These are phyloP conservation scores for Tauraco erythrolophus DNA, from an alignment of 2,113 vertebrate species.

Conservation along the genomic window DNA sequence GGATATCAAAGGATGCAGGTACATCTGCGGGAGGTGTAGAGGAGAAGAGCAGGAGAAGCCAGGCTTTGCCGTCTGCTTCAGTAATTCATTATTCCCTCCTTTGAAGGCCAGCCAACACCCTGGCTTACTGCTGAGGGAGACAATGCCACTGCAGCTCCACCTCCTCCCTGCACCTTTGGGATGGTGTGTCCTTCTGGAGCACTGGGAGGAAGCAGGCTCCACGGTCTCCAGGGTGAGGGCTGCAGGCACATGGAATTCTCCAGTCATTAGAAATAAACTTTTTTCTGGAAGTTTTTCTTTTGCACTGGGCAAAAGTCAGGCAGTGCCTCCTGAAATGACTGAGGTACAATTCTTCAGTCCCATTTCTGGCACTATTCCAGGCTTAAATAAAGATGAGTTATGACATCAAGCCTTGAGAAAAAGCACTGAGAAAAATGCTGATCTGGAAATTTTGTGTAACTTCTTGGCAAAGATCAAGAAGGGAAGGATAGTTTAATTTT, in stretches of 20 bases:
- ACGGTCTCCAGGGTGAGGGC: accelerated
- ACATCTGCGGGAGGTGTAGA: neutral
- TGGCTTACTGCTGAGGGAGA: neutral
- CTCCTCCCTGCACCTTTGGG: neutral
- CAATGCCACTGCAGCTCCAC: neutral
- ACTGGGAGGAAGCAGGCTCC: neutral
- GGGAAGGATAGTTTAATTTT: neutral
- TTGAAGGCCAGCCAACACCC: neutral
- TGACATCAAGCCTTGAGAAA: neutral
- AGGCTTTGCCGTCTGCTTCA: neutral
- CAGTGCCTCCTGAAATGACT: neutral
- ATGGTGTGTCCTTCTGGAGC: neutral
- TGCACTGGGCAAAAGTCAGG: neutral
- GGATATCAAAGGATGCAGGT: neutral
- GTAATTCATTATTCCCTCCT: neutral
- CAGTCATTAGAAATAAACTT: neutral
- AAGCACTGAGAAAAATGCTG: conserved; percentile 27
- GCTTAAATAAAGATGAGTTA: conserved; percentile 38
- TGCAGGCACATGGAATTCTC: neutral
- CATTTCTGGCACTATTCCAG: neutral
- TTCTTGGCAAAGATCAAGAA: conserved; percentile 30
- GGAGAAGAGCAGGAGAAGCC: neutral
- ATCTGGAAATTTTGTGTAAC: neutral
- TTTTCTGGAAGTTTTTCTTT: neutral
- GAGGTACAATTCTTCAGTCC: neutral